Evolutionary conservation across 2,113 vertebrate genomes (phyloP).

Genomic region (Dasypus novemcinctus): DNA sequence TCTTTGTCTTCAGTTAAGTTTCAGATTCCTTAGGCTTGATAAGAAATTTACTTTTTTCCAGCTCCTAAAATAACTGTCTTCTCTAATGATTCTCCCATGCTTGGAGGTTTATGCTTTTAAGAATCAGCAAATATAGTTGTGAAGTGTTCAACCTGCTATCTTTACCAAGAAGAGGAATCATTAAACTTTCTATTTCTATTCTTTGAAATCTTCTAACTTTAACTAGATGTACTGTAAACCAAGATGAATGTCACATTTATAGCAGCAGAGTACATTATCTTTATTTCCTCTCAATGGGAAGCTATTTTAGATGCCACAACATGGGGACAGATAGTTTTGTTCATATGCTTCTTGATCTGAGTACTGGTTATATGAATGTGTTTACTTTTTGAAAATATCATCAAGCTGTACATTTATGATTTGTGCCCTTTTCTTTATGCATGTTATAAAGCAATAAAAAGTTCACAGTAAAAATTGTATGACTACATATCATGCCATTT

Average conservation of each 20-base stretch:
- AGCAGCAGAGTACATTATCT: conserved; percentile 19
- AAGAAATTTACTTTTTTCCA: not conserved
- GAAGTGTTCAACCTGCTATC: not conserved
- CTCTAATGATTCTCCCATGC: not conserved
- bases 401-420: not conserved
- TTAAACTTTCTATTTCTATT: conserved; percentile 4
- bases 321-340: not conserved
- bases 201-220: conserved; percentile 33
- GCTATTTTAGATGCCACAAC: conserved; percentile 43
- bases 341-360: conserved; percentile 28
- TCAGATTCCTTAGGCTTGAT: not conserved
- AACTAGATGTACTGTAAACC: conserved; percentile 23
- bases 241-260: conserved; percentile 44
- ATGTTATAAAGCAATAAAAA: not conserved
- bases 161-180: conserved; percentile 25
- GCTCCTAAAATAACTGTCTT: not conserved
- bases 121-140: conserved; percentile 9
- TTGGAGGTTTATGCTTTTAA: not conserved
- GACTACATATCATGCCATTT: not conserved
- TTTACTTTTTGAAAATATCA: conserved; percentile 40
- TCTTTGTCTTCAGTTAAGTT: not conserved
- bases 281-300: conserved; percentile 48
- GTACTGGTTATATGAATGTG: not conserved
- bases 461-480: not conserved
- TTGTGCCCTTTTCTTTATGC: not conserved